Evolutionary conservation across 2,113 vertebrate genomes (phyloP).

Genomic region (Ochotona princeps): DNA sequence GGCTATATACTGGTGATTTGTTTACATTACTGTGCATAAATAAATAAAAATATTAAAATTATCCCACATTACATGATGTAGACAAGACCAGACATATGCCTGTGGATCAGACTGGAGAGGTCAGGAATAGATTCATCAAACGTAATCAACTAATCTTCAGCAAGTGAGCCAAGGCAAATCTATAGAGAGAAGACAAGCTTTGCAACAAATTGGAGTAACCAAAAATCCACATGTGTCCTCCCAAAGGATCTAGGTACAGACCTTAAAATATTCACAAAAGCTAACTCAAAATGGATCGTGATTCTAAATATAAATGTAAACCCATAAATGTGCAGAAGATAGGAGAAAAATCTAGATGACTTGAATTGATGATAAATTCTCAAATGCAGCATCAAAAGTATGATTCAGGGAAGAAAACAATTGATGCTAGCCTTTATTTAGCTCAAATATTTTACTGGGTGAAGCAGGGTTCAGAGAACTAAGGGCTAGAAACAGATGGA

Average conservation of each 20-base stretch:
- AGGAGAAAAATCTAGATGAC: neutral
- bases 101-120: neutral
- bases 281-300: neutral
- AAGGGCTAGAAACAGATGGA: neutral
- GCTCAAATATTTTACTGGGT: neutral
- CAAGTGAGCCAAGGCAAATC: neutral
- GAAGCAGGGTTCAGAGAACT: neutral
- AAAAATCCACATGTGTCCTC: neutral
- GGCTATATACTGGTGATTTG: neutral
- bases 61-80: neutral
- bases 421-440: neutral
- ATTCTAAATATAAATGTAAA: neutral
- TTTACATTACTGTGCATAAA: neutral
- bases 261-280: neutral
- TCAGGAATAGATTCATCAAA: neutral
- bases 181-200: neutral
- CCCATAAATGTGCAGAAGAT: neutral
- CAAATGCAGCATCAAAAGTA: neutral
- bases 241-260: neutral
- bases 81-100: neutral
- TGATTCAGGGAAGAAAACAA: neutral
- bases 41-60: neutral
- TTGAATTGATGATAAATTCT: neutral
- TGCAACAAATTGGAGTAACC: neutral
- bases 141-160: neutral